Percentiles rank a stretch among this genome's conserved stretches.
Conservation (phyloP, 2,888 invertebrate genomes). For the Torymus tubicola region DNA sequence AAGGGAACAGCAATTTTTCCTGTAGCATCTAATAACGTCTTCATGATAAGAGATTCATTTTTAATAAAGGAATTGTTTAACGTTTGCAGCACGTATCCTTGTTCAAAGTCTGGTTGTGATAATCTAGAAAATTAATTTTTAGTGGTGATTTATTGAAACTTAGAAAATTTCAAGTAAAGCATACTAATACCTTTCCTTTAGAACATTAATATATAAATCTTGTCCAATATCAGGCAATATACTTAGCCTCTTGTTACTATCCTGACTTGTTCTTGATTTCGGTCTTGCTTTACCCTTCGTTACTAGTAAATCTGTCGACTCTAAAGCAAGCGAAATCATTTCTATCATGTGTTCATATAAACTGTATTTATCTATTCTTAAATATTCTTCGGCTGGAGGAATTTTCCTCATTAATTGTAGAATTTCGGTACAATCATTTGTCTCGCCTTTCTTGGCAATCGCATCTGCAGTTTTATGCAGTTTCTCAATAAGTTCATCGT, state of each 20-base stretch:
- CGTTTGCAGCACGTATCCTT: slow-evolving; percentile 70
- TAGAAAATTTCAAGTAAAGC: background rate
- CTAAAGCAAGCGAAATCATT: background rate
- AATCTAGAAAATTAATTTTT: slow-evolving; percentile 61
- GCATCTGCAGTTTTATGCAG: background rate
- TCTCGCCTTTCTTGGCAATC: slow-evolving; percentile 19
- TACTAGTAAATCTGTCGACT: too few species aligned
- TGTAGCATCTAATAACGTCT: slow-evolving; percentile 62
- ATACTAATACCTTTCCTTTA: slow-evolving; percentile 65
- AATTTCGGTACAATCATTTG: background rate
- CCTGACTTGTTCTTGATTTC: slow-evolving; percentile 11
- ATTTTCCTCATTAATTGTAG: slow-evolving; percentile 56
- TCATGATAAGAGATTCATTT: slow-evolving; percentile 59
- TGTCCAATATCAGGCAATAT: slow-evolving; percentile 60
- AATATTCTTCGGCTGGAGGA: slow-evolving; percentile 60
- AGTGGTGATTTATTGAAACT: background rate
- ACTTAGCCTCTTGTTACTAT: slow-evolving; percentile 43
- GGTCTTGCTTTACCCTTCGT: slow-evolving; percentile 12
- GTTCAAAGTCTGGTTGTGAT: slow-evolving; percentile 60
- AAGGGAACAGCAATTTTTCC: slow-evolving; percentile 64
- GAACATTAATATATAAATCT: slow-evolving; percentile 60
- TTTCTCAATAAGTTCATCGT: slow-evolving; percentile 60
- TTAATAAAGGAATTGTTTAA: slow-evolving; percentile 66
- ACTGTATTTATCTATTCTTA: slow-evolving; percentile 62
- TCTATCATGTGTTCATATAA: slow-evolving; percentile 67